phyloP scores from a whole-genome alignment of 2,113 vertebrate genomes.

The Cariama cristata region DNA sequence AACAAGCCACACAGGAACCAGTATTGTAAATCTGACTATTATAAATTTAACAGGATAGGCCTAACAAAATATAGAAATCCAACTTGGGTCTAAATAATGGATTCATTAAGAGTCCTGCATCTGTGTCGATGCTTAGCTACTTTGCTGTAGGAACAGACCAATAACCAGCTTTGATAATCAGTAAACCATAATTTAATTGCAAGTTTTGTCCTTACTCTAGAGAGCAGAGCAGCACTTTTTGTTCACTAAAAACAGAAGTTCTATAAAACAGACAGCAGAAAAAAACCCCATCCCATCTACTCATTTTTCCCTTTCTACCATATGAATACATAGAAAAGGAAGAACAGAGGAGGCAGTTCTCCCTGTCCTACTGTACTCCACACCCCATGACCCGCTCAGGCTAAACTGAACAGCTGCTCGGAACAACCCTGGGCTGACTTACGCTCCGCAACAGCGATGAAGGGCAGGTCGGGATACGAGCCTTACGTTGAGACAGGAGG shows the following conservation, averaged over 20 bases:
- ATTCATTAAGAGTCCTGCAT: neutral
- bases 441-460: neutral
- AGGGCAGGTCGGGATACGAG: neutral
- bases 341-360: neutral
- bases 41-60: neutral
- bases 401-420: neutral
- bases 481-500: accelerated
- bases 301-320: neutral
- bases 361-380: neutral
- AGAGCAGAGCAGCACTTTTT: neutral
- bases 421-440: neutral
- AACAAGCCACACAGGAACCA: neutral
- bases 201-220: neutral
- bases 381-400: accelerated
- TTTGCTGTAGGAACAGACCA: neutral
- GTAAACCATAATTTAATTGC: neutral
- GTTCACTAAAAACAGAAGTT: neutral
- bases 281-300: accelerated
- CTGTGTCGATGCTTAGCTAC: neutral
- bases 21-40: neutral
- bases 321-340: neutral
- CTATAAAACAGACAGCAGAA: neutral
- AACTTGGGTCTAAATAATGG: neutral
- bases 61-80: neutral
- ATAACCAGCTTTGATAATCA: neutral